Evolutionary conservation across 2,888 invertebrate species (phyloP), one percentile per base, ranked within the genome.

Genomic region (Pandemis corylana): DNA sequence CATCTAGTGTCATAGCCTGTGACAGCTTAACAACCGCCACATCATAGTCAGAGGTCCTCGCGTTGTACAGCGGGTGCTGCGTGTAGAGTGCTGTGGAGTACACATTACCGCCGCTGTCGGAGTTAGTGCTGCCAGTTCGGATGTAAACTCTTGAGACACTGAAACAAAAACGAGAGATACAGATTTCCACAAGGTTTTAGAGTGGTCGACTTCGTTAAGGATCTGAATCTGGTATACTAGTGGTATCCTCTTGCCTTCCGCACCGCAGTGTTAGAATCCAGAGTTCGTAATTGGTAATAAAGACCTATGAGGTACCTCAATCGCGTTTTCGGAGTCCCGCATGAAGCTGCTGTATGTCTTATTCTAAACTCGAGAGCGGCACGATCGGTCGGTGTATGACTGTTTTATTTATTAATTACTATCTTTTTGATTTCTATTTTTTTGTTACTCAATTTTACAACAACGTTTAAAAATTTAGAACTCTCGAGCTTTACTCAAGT

Each of bases 21-120:
- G 72, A 5, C 0, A 95, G 81, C 46, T 81, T 82, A 28, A 95
- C 82, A 4, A 95, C 76, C 0, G 87, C 95, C 0, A 94, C 88
- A 64, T 95, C 95, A 72, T 91, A 94, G 79, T 95, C 94, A 10
- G 83, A 83, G 0, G 86, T 89, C 0, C 13, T n/a, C 0, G 77
- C 28, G 76, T 95, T 89, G 80, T 92, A 95, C 0, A 78, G 66
- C 0, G 92, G 90, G 77, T 95, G 95, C 0, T 78, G 79, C 0
- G 71, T 77, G 15, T 90, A 83, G 0, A 68, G 62, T 0, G 80
- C 81, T 0, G 94, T 85, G 2, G 83, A 80, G 74, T 95, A 95
- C 72, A 87, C 68, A 0, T 75, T 81, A 0, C 95, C 95, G 0
- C 94, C 95, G 7, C 78, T 80, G 7, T 87, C 78, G 0, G 88